A percentile compares a stretch with the other conserved stretches of the same genome.
Conservation (phyloP, 2,888 invertebrate genomes). For the Pherbina coryleti region DNA sequence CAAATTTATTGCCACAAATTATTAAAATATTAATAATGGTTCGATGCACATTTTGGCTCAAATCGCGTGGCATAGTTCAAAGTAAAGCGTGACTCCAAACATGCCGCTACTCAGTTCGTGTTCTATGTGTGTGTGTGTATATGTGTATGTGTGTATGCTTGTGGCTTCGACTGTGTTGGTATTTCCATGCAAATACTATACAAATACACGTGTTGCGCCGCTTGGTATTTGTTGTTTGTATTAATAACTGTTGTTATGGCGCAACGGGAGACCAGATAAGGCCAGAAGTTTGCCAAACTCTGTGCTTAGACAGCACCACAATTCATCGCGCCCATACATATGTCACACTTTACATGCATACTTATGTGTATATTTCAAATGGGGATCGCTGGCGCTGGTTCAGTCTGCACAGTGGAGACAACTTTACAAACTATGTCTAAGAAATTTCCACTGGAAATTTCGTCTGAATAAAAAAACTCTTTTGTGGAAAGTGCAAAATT, state of each 20-base stretch:
- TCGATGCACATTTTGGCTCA: slow-evolving; percentile 45
- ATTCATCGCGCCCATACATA: neutral
- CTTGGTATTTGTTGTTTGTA: neutral
- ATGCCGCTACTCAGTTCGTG: neutral
- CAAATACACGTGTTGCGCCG: slow-evolving; percentile 53
- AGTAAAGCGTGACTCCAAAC: neutral
- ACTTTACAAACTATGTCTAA: too few relatives aligned
- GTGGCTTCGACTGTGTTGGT: neutral
- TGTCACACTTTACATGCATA: neutral
- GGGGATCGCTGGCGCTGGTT: neutral
- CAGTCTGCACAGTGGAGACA: too few relatives aligned
- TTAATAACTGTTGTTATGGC: slow-evolving; percentile 17
- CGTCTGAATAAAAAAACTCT: too few relatives aligned
- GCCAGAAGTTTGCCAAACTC: slow-evolving; percentile 8
- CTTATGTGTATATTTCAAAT: neutral
- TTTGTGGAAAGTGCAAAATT: too few relatives aligned
- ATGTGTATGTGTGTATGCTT: slow-evolving; percentile 3
- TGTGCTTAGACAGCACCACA: neutral
- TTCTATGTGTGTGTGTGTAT: slow-evolving; percentile 8
- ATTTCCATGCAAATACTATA: slow-evolving; percentile 31
- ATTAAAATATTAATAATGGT: slow-evolving; percentile 57
- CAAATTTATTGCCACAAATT: slow-evolving; percentile 54
- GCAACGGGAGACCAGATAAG: neutral
- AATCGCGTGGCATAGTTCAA: neutral
- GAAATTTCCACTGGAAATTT: too few relatives aligned